These are phyloP conservation scores for Drosophila serrata DNA, from an alignment of 1,140 invertebrate species.

Conservation along the genomic window DNA sequence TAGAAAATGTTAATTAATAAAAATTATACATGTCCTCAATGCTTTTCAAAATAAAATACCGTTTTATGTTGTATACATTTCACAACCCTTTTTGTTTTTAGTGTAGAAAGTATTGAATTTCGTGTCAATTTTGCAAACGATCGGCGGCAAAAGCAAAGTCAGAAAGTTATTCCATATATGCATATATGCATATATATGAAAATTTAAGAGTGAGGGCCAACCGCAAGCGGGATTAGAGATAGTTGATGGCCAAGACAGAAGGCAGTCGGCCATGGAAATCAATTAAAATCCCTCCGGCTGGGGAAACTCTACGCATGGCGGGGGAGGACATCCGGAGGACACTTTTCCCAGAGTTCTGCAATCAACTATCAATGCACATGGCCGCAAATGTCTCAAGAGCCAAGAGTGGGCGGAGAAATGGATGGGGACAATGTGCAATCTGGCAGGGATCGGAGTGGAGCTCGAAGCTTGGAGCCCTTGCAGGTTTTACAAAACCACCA, in stretches of 20 bases:
- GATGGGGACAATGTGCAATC: constrained; percentile 44
- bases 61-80: background rate
- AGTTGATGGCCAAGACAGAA: constrained; percentile 70
- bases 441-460: constrained; percentile 25
- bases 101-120: constrained; percentile 14
- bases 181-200: constrained; percentile 39
- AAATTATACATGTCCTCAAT: background rate
- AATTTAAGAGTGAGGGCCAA: constrained; percentile 7
- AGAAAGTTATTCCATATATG: constrained; percentile 27
- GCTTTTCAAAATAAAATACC: background rate
- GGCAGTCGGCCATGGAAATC: constrained; percentile 83
- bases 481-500: constrained; percentile 81
- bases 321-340: background rate
- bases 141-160: background rate
- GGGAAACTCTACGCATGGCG: constrained; percentile 46
- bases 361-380: constrained; percentile 76
- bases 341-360: constrained; percentile 50
- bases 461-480: constrained; percentile 25
- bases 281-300: constrained; percentile 80
- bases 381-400: constrained; percentile 47
- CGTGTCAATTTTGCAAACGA: background rate
- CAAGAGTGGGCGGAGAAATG: too few relatives aligned
- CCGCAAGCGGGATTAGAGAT: constrained; percentile 37
- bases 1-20: background rate
- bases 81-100: background rate